These are phyloP conservation scores for Aspiorhynchus laticeps DNA, from an alignment of 2,113 vertebrate species.

Conservation along the genomic window DNA sequence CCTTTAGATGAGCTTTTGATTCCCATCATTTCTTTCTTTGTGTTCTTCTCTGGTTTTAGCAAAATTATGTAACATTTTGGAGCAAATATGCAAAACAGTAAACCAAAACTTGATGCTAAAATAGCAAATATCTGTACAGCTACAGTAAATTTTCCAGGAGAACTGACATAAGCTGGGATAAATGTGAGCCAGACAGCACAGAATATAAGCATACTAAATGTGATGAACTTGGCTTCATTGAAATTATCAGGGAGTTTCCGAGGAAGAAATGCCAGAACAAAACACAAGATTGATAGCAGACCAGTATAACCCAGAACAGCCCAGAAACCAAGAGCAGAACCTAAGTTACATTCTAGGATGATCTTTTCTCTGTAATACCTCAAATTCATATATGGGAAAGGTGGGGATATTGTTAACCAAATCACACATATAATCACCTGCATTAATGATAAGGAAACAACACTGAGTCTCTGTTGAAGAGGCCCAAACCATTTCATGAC, in stretches of 20 bases:
- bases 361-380: neutral
- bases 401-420: neutral
- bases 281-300: too few relatives aligned
- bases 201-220: conserved; percentile 52
- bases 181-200: conserved; percentile 67
- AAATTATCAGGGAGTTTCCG: too few relatives aligned
- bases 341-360: neutral
- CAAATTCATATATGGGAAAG: neutral
- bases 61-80: too few relatives aligned
- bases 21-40: too few relatives aligned
- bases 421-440: neutral
- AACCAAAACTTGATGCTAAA: too few relatives aligned
- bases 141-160: neutral
- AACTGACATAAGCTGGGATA: conserved; percentile 7
- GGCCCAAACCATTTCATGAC: neutral
- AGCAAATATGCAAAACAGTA: too few relatives aligned
- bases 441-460: neutral
- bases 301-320: neutral
- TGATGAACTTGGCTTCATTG: too few relatives aligned
- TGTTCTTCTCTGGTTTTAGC: too few relatives aligned
- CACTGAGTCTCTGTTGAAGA: neutral
- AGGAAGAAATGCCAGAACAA: too few relatives aligned
- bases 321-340: neutral
- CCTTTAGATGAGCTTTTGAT: too few relatives aligned
- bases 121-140: too few relatives aligned